Evolutionary conservation across 2,113 vertebrate genomes (phyloP).

Genomic region (Neodon shergylaensis): DNA sequence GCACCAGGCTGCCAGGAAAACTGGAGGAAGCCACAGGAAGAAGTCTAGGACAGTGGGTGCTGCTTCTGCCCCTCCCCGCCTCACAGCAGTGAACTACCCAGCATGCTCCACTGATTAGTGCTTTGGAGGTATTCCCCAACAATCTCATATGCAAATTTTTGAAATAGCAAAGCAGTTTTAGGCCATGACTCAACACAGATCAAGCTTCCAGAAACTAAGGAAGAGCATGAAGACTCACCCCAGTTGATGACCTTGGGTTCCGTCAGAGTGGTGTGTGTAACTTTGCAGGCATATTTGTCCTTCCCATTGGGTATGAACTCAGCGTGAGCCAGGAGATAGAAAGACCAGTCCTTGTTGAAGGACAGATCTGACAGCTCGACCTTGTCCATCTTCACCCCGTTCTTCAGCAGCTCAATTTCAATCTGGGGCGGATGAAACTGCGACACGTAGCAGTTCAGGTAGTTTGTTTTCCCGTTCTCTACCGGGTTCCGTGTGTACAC

Average conservation of each 20-base stretch:
- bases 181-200: neutral
- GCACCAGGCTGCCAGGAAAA: neutral
- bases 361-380: slow-evolving; percentile 85
- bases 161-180: neutral
- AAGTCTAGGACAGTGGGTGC: neutral
- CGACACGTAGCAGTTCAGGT: slow-evolving; percentile 88
- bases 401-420: slow-evolving; percentile 78
- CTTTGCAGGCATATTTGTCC: slow-evolving; percentile 61
- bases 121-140: neutral
- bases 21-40: neutral
- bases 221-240: slow-evolving; percentile 83
- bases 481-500: slow-evolving; percentile 84
- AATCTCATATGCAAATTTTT: neutral
- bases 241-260: rapidly evolving
- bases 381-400: rapidly evolving
- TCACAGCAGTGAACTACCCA: neutral
- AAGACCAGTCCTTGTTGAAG: slow-evolving; percentile 90
- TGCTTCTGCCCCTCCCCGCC: neutral
- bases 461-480: slow-evolving; percentile 66
- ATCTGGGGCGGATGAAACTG: slow-evolving; percentile 91
- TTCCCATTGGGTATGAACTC: neutral
- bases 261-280: slow-evolving; percentile 66
- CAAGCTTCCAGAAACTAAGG: neutral
- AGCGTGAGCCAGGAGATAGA: slow-evolving; percentile 84
- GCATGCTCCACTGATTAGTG: neutral